Percentiles rank a stretch among this genome's conserved stretches.
phyloP scores from a whole-genome alignment of 2,113 vertebrate genomes.

The Tachuris rubrigastra region DNA sequence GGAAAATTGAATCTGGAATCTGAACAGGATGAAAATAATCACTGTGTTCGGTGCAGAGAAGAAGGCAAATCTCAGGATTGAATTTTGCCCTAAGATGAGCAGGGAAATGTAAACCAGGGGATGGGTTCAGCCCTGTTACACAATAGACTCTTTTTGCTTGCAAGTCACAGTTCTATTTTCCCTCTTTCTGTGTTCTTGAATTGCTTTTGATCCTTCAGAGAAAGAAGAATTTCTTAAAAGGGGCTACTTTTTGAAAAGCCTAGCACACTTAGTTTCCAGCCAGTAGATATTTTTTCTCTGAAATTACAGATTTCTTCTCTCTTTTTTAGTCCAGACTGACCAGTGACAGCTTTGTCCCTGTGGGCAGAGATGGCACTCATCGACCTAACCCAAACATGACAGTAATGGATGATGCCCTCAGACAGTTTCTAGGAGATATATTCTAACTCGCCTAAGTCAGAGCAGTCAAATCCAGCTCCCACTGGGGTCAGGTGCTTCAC shows the following conservation, averaged over 20 bases:
- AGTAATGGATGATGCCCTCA: neutral
- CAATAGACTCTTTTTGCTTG: neutral
- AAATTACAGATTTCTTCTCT: neutral
- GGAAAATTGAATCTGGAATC: slow-evolving; percentile 8
- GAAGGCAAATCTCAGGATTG: neutral
- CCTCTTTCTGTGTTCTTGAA: neutral
- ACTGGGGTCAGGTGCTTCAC: neutral
- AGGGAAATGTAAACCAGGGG: neutral
- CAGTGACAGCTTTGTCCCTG: neutral
- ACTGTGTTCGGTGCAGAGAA: neutral
- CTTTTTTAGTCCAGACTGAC: neutral
- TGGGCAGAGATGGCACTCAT: neutral
- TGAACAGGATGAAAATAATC: slow-evolving; percentile 19
- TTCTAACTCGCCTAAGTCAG: neutral
- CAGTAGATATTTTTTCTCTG: neutral
- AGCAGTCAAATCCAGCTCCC: neutral
- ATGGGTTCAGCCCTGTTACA: neutral
- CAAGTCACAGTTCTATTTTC: neutral
- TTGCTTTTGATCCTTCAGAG: neutral
- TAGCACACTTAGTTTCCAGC: neutral
- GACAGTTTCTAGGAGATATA: neutral
- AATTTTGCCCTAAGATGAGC: neutral
- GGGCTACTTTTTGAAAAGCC: neutral
- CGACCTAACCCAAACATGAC: neutral
- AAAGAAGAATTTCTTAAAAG: neutral